Evolutionary conservation across 2,797 vertebrate species (phyloP), one percentile per base, ranked within the genome.

Genomic region (Ambastaia sidthimunki): DNA sequence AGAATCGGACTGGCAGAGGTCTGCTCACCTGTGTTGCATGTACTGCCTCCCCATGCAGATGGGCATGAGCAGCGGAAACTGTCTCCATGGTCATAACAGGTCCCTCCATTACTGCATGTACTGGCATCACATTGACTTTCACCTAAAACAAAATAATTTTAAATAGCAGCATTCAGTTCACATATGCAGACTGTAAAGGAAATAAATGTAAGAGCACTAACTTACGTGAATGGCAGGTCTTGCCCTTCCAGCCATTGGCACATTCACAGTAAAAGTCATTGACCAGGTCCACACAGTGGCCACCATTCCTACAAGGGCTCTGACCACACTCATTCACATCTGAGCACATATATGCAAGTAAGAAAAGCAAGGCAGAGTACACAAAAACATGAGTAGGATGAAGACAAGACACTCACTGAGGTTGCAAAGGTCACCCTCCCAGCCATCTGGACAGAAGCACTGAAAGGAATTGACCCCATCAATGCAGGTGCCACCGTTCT

Each of bases 221-320:
- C 97, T 96, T 91, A 96, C 98, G 95, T 7, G 97, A 99, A 88
- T 98, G 98, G 87, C 98, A 99, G 76, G 97, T 98, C 93, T 99
- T 99, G 87, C 98, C 98, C 93, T 99, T 99, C 98, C 98, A 99
- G 84, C 89, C 94, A 59, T 96, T 92, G 16, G 92, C 90, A 9
- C 97, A 99, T 74, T 95, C 93, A 78, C 98, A 99, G 93, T 96
- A 95, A 92, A 98, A 99, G 92, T 98, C 98, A 0, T 98, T 98
- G 85, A 97, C 91, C 88, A 97, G 91, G 90, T 99, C 97, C 60
- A 96, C 88, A 89, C 98, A 99, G 80, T 72, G 93, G 0, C 98
- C 98, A 10, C 94, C 95, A 0, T 98, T 97, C 88, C 97, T 97
- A 85, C 98, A 99, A 0, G 97, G 97, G 87, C 97, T 96, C 62